A percentile compares a stretch with the other conserved stretches of the same genome.
Conservation (phyloP, 2,888 invertebrate species). For the Cyaniris semiargus region DNA sequence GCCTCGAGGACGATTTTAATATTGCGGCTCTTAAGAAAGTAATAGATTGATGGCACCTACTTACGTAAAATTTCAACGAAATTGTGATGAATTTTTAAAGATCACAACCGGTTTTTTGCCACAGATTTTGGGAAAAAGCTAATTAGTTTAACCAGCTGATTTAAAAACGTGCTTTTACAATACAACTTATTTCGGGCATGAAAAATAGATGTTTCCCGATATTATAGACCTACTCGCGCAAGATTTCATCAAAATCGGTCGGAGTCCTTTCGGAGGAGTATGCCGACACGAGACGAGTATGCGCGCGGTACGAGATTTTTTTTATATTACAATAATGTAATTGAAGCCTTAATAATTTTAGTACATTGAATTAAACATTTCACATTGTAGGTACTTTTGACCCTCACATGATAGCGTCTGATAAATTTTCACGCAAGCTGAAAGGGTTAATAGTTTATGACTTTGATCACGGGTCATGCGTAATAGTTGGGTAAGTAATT, state of each 20-base stretch:
- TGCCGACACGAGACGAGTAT: no score
- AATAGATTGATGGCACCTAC: neutral
- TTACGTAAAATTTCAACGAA: neutral
- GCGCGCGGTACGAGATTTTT: no score
- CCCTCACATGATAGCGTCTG: neutral
- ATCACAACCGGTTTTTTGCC: neutral
- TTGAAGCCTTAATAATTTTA: neutral
- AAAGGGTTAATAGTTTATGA: constrained; percentile 38
- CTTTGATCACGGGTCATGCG: constrained; percentile 52
- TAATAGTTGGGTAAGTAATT: constrained; percentile 29
- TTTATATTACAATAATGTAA: no score
- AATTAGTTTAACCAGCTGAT: no score
- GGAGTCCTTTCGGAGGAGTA: neutral
- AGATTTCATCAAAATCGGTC: neutral
- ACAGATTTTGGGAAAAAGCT: neutral
- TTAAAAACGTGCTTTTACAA: no score
- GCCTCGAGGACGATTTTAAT: constrained; percentile 56
- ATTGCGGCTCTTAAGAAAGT: constrained; percentile 10
- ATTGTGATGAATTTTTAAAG: neutral
- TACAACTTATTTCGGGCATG: no score
- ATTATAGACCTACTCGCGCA: neutral
- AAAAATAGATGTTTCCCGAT: neutral
- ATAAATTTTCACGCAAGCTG: neutral
- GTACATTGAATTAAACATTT: neutral
- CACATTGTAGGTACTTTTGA: neutral